A percentile compares a stretch with the other conserved stretches of the same genome.
Conservation (phyloP, 1,140 invertebrate species). For the Steinernema khuongi region DNA sequence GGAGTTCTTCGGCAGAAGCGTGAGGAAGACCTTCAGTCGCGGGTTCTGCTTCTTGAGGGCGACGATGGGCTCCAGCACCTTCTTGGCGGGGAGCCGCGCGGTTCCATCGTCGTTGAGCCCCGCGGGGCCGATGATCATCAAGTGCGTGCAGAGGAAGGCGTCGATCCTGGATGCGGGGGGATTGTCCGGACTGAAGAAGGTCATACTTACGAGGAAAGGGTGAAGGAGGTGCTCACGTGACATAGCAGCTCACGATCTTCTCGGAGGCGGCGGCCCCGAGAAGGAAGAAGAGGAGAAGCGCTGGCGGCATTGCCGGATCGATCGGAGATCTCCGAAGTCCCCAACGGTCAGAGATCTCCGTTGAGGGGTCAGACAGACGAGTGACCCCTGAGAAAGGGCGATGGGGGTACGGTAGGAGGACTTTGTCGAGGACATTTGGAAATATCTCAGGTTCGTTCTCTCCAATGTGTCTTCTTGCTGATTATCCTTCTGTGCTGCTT, state of each 20-base stretch:
- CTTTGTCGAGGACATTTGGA: too few relatives aligned
- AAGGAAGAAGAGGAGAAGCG: background rate
- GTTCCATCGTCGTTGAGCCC: background rate
- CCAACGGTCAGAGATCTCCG: background rate
- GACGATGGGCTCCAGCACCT: background rate
- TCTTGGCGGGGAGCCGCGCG: background rate
- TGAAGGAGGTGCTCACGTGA: background rate
- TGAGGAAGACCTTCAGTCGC: background rate
- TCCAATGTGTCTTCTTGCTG: too few relatives aligned
- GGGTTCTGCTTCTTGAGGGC: background rate
- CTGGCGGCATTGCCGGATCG: background rate
- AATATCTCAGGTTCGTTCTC: background rate
- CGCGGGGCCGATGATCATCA: background rate
- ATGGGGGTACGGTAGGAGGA: background rate
- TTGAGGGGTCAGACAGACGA: too few relatives aligned
- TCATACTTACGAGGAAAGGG: background rate
- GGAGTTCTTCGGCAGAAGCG: background rate
- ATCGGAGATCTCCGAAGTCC: background rate
- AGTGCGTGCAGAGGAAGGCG: background rate
- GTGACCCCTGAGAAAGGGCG: background rate
- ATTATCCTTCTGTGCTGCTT: too few relatives aligned
- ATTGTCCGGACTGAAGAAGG: background rate
- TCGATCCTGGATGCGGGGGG: background rate
- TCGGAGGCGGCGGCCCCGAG: background rate
- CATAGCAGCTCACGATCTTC: conserved; percentile 13